Percentiles rank a stretch among this genome's conserved stretches.
These are phyloP conservation scores for Danio rerio DNA, from an alignment of 2,113 vertebrate species.

Conservation along the genomic window DNA sequence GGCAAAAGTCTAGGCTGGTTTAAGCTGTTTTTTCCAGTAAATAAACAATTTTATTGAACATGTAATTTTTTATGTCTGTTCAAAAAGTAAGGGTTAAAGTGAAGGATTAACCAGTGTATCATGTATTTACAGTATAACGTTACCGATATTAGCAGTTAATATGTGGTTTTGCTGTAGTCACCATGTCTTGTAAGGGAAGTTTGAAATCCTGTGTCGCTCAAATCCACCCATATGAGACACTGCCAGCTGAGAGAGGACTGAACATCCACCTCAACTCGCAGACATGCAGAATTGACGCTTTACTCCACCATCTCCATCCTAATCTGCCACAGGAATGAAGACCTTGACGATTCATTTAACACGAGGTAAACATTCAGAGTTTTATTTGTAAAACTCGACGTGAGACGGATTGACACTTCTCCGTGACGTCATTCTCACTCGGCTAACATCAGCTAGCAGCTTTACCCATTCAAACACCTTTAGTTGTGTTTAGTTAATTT, in stretches of 20 bases:
- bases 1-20: no score
- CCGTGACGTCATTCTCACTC: background rate
- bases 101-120: no score
- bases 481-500: background rate
- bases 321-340: background rate
- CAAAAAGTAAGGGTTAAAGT: no score
- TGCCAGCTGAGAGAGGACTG: conserved; percentile 8
- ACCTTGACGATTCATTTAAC: background rate
- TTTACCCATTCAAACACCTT: background rate
- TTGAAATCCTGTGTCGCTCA: background rate
- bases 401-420: background rate
- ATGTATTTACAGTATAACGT: no score
- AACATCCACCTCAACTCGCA: background rate
- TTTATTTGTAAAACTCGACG: background rate
- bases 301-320: background rate
- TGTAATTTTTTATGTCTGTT: no score
- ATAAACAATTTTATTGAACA: no score
- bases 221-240: background rate
- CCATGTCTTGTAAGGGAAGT: background rate
- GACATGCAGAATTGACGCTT: background rate
- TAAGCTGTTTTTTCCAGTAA: no score
- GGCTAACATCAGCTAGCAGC: conserved; percentile 22
- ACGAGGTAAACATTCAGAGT: background rate
- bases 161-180: no score
- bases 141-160: no score